Percentiles rank a stretch among this genome's conserved stretches.
Conservation (phyloP, 2,113 vertebrate species). For the Xenopus laevis region DNA sequence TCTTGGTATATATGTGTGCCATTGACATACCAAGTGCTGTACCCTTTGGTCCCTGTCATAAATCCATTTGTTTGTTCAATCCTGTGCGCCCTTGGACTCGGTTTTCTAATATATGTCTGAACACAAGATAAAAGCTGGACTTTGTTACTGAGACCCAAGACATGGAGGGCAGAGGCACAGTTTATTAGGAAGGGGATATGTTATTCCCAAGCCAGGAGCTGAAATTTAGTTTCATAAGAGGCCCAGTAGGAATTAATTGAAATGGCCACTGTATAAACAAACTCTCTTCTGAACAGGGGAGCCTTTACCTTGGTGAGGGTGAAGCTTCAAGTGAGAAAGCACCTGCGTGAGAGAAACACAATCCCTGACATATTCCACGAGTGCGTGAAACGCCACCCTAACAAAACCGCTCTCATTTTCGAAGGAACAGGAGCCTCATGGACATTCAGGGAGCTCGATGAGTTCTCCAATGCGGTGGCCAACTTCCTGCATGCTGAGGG, state of each 20-base stretch:
- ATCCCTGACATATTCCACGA: constrained; percentile 83
- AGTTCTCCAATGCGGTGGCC: constrained; percentile 83
- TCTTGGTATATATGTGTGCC: no score
- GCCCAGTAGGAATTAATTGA: no score
- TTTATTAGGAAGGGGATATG: no score
- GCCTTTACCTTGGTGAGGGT: constrained; percentile 78
- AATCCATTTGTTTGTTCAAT: no score
- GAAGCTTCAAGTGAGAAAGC: constrained; percentile 78
- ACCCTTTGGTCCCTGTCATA: no score
- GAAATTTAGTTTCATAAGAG: no score
- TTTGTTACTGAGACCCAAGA: neutral
- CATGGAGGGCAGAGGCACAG: no score
- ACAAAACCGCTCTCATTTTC: constrained; percentile 89
- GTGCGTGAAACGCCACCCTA: constrained; percentile 65
- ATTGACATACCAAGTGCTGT: no score
- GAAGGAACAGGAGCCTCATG: constrained; percentile 85
- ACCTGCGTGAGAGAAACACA: constrained; percentile 77
- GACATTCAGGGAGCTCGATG: constrained; percentile 87
- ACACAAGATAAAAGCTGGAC: constrained; percentile 15
- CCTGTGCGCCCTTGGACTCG: constrained; percentile 11
- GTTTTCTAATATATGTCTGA: neutral
- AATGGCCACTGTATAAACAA: neutral
- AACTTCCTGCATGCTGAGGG: constrained; percentile 79
- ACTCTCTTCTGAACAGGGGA: constrained; percentile 64
- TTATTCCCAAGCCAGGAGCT: no score